Base-by-base conservation (phyloP, 2,113 vertebrate genomes). In the Oryzias celebensis region DNA sequence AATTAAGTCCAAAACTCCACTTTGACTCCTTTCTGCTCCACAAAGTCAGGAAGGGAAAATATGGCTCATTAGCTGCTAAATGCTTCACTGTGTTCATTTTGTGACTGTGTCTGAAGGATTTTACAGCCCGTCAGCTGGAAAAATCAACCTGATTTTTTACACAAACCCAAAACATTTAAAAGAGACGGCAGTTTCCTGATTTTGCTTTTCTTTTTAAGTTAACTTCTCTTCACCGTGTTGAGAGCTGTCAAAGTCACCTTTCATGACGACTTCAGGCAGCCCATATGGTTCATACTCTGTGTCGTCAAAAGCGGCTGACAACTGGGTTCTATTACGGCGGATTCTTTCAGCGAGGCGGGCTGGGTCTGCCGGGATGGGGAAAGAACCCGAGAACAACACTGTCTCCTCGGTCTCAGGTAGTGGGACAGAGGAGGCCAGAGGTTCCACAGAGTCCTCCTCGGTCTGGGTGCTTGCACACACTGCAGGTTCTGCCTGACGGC, bases 201-300 rank as follows among this genome's bases (percentile, higher is more conserved):
- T n/a, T n/a, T 48, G n/a, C n/a, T 20, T 48, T n/a, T 48, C 20
- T 7, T 48, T 6, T 28, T 45, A 44, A 12, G 16, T 14, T 31
- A 0, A 5, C 12, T 22, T 16, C 26, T 52, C 24, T 51, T 17
- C 22, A 20, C 20, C 7, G 17, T 0, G 1, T 3, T 17, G 14
- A 14, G 57, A 31, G 47, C 13, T 10, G 26, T 17, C 14, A 26
- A 50, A 42, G 2, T 48, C 72, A 93, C 93, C 93, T 81, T 92
- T 94, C 91, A 92, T 92, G 69, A 94, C 92, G 0, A 93, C 93
- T 58, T 93, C 93, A 0, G 92, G 93, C 58, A 94, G 86, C 15
- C 93, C 93, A 1, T 93, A 93, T 3, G 92, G 93, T 63, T 93
- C 91, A 12, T 93, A 94, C 67, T 92, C 92, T 0, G 92, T 93